phyloP scores from a whole-genome alignment of 2,797 vertebrate genomes.

The Pangasius macronema region DNA sequence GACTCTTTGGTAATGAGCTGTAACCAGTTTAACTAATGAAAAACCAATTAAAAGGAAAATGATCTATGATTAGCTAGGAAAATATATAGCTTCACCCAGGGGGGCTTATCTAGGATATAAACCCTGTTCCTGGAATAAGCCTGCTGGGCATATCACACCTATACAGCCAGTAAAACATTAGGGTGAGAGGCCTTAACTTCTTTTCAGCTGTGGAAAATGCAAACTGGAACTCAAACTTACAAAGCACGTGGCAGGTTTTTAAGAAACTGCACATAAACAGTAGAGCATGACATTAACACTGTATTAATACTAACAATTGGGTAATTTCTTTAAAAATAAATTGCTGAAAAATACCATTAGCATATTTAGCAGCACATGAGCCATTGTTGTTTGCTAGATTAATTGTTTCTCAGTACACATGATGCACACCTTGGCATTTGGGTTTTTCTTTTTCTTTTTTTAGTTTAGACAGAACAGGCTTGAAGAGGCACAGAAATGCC shows the following conservation, averaged over 20 bases:
- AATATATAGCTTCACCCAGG: background rate
- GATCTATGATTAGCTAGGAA: constrained; percentile 15
- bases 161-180: constrained; percentile 3
- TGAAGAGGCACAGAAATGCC: constrained; percentile 57
- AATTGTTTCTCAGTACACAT: constrained; percentile 16
- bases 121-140: constrained; percentile 9
- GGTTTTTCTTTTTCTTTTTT: background rate
- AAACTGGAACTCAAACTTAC: background rate
- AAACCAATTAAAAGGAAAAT: constrained; percentile 7
- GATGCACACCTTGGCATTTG: constrained; percentile 19
- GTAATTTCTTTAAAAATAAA: background rate
- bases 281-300: background rate
- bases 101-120: background rate
- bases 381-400: background rate
- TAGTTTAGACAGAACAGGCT: constrained; percentile 34
- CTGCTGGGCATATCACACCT: background rate
- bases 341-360: background rate
- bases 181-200: constrained; percentile 19
- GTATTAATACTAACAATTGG: background rate
- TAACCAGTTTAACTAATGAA: constrained; percentile 1
- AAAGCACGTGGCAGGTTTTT: background rate
- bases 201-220: background rate
- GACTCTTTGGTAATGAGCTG: constrained; percentile 4
- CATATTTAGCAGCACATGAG: background rate
- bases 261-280: background rate